phyloP scores from a whole-genome alignment of 2,888 invertebrate species.

The Himalopsyche anomala region DNA sequence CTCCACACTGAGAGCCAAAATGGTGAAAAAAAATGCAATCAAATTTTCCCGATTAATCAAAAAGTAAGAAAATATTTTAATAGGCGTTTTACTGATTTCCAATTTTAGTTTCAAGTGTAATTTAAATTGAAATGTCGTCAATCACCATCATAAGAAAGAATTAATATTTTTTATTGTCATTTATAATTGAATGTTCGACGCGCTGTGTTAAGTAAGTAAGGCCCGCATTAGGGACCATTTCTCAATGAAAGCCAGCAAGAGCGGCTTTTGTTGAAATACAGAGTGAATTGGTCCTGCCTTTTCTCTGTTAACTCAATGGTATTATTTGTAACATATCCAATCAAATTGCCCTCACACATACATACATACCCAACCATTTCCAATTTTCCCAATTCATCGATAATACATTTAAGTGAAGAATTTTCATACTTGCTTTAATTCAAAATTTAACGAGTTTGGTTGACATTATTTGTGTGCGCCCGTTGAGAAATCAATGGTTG shows the following conservation, averaged over 20 bases:
- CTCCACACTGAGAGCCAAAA: no score
- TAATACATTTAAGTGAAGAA: not conserved
- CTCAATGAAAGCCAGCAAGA: conserved; percentile 7
- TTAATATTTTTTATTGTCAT: not conserved
- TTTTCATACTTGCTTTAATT: not conserved
- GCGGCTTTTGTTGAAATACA: conserved; percentile 19
- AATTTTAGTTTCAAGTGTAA: no score
- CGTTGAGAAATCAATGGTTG: no score
- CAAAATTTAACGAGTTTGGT: no score
- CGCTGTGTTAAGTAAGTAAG: conserved; percentile 13
- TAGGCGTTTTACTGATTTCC: no score
- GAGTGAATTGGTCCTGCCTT: conserved; percentile 30
- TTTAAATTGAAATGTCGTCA: no score
- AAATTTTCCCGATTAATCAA: no score
- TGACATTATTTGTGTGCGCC: no score
- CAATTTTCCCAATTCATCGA: not conserved
- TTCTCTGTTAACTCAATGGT: conserved; percentile 34
- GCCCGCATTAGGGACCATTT: conserved; percentile 22
- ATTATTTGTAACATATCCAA: conserved; percentile 34
- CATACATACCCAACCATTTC: not conserved
- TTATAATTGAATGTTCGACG: not conserved
- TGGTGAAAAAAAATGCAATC: no score
- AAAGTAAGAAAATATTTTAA: no score
- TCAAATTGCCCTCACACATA: not conserved
- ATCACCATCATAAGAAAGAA: no score